A percentile compares a stretch with the other conserved stretches of the same genome.
These are phyloP conservation scores for Epiblema foenella DNA, from an alignment of 2,888 invertebrate genomes.

Conservation along the genomic window DNA sequence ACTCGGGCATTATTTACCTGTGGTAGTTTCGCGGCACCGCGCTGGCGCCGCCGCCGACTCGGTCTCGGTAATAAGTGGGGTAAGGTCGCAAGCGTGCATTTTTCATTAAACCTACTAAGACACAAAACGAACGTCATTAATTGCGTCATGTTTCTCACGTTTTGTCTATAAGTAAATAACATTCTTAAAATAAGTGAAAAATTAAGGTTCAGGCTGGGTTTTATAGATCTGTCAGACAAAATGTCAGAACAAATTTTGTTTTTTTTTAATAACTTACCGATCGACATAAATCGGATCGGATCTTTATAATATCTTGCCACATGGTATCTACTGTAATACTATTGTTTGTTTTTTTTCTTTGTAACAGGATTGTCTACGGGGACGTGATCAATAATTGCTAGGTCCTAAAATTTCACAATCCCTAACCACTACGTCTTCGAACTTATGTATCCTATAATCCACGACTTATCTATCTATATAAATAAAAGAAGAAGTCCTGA, in stretches of 20 bases:
- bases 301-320: too few species aligned
- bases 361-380: neutral
- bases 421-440: neutral
- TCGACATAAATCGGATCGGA: too few species aligned
- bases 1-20: conserved; percentile 12
- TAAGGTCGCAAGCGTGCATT: conserved; percentile 76
- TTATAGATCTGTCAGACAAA: too few species aligned
- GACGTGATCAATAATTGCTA: neutral
- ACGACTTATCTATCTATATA: too few species aligned
- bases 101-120: conserved; percentile 62
- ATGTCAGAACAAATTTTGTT: too few species aligned
- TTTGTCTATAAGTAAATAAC: conserved; percentile 6
- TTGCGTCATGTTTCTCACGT: conserved; percentile 34
- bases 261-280: too few species aligned
- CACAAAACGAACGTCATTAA: conserved; percentile 49
- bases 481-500: too few species aligned
- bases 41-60: conserved; percentile 49
- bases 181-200: conserved; percentile 23
- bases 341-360: too few species aligned
- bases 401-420: neutral
- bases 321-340: too few species aligned
- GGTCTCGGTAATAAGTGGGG: conserved; percentile 66
- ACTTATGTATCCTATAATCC: neutral
- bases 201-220: neutral
- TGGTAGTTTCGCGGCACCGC: conserved; percentile 41